Percentiles rank a stretch among this genome's conserved stretches.
phyloP scores from a whole-genome alignment of 2,113 vertebrate genomes.

The Henicopernis longicauda region DNA sequence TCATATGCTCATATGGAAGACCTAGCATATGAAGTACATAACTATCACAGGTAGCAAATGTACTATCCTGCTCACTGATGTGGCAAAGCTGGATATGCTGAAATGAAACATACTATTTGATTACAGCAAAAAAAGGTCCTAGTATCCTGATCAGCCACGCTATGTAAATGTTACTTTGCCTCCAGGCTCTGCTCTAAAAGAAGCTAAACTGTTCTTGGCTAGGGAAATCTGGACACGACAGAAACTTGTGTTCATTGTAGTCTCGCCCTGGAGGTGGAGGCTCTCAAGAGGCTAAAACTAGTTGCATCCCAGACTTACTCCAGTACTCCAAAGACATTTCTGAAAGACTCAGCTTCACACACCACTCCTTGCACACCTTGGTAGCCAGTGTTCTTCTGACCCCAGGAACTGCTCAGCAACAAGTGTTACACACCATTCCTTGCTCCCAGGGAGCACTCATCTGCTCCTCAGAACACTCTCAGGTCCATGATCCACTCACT shows the following conservation, averaged over 20 bases:
- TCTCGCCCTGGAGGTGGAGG: not conserved
- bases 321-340: not conserved
- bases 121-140: not conserved
- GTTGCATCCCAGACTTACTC: not conserved
- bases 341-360: not conserved
- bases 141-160: not conserved
- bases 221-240: not conserved
- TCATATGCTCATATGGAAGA: not conserved
- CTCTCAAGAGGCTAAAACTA: not conserved
- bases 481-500: not conserved
- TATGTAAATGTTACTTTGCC: not conserved
- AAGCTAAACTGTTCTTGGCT: not conserved
- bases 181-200: not conserved
- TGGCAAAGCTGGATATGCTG: not conserved
- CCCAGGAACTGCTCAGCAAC: not conserved
- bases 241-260: not conserved
- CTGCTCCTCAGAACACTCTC: not conserved
- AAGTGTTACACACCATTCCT: accelerated
- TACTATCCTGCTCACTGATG: not conserved
- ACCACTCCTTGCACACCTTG: not conserved
- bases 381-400: not conserved
- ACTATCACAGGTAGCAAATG: not conserved
- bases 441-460: not conserved
- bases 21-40: not conserved
- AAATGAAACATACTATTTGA: not conserved